Conservation (phyloP, 2,797 vertebrate species). For the Buphagus erythrorhynchus region DNA sequence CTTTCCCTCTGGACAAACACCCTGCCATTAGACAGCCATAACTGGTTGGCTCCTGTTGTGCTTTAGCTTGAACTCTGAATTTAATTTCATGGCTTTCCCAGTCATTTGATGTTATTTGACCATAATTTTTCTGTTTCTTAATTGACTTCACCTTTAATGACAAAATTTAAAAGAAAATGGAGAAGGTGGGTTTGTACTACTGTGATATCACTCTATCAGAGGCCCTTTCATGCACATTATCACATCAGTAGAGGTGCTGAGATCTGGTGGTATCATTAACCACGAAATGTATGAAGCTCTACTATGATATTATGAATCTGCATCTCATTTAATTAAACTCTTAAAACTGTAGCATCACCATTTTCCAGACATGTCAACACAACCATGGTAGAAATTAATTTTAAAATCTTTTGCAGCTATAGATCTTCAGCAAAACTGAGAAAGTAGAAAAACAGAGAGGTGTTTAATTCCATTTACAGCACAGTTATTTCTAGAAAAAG, state of each 20-base stretch:
- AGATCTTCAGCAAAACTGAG: neutral
- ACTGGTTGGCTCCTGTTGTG: neutral
- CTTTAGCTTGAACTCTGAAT: neutral
- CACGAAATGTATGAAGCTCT: neutral
- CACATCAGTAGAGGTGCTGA: neutral
- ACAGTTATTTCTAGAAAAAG: neutral
- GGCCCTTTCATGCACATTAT: neutral
- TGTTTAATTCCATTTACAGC: neutral
- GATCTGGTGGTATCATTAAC: neutral
- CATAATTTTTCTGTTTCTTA: neutral
- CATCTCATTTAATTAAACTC: neutral
- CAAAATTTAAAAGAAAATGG: neutral
- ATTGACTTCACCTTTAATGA: neutral
- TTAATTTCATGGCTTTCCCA: neutral
- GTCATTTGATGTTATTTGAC: neutral
- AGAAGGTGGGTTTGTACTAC: neutral
- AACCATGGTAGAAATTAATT: neutral
- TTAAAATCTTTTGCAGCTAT: neutral
- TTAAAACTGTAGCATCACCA: neutral
- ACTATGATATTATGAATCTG: neutral
- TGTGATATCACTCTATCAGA: neutral
- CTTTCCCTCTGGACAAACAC: neutral
- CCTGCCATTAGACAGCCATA: neutral
- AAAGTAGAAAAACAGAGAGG: neutral
- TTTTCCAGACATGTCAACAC: neutral